Evolutionary conservation across 2,797 vertebrate genomes (phyloP), one percentile per base, ranked within the genome.

Genomic region (Crenuchus spilurus): DNA sequence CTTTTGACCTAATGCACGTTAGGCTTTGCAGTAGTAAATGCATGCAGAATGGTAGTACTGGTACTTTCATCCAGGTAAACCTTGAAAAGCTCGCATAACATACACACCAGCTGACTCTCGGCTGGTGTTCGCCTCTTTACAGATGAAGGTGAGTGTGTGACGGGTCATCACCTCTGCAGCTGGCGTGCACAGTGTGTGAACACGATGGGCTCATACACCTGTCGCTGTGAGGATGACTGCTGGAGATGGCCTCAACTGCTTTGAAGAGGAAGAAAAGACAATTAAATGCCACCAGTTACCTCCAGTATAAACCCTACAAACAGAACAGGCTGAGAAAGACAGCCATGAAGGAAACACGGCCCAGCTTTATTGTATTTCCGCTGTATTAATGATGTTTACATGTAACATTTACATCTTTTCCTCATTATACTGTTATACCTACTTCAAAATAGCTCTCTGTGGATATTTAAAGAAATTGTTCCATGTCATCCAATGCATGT

Each of bases 141-240:
- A 91, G 90, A 92, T 81, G 80, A 81, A 82, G 82, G 92, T 8
- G 90, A 92, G 81, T 91, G 91, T 84, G 76, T 92, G 62, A 87
- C 84, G 0, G 90, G 89, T 67, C 81, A 77, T 57, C 87, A 92
- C 76, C 83, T 3, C 68, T 93, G 92, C 84, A 92, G 87, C 72
- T 87, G 74, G 60, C 83, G 85, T 1, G 85, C 90, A 64, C 83
- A 10, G 35, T 91, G 90, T 78, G 58, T 91, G 82, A 92, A 92
- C 89, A 88, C 84, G 72, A 84, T 87, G 72, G 89, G 89, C 69
- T 91, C 87, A 37, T 90, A 91, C 84, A 88, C 80, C 79, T 92
- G 90, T 81, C 86, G 61, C 28, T 92, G 92, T 83, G 80, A 73
- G 72, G 82, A 86, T 52, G 78, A 74, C 73, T 89, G 67, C 57